phyloP scores from a whole-genome alignment of 2,113 vertebrate genomes.

The Otis tarda region DNA sequence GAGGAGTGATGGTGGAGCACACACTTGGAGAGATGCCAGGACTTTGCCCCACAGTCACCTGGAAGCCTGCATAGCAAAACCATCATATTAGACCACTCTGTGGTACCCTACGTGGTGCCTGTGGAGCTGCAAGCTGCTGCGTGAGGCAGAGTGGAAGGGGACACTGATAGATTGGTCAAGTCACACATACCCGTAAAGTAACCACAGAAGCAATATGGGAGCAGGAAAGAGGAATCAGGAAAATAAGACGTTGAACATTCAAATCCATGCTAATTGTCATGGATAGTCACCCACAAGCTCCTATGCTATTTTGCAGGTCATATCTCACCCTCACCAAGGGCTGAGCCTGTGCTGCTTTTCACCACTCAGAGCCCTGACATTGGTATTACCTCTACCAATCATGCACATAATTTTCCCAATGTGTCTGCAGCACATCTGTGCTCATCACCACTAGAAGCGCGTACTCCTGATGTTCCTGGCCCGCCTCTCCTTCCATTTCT shows the following conservation, averaged over 20 bases:
- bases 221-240: neutral
- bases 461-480: neutral
- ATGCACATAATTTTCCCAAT: neutral
- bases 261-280: neutral
- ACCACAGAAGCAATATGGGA: neutral
- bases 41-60: neutral
- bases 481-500: neutral
- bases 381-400: neutral
- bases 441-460: neutral
- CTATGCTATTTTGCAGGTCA: neutral
- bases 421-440: neutral
- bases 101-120: rapidly evolving
- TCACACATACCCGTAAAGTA: neutral
- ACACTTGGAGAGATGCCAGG: neutral
- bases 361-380: neutral
- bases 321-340: neutral
- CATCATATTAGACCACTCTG: neutral
- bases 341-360: neutral
- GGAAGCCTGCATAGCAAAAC: neutral
- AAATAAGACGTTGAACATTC: neutral
- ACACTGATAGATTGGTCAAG: neutral
- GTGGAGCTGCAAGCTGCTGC: neutral
- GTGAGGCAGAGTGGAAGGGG: neutral
- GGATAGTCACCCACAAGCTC: neutral
- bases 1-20: neutral